phyloP scores from a whole-genome alignment of 1,140 invertebrate species.

The Saccostrea cuccullata region DNA sequence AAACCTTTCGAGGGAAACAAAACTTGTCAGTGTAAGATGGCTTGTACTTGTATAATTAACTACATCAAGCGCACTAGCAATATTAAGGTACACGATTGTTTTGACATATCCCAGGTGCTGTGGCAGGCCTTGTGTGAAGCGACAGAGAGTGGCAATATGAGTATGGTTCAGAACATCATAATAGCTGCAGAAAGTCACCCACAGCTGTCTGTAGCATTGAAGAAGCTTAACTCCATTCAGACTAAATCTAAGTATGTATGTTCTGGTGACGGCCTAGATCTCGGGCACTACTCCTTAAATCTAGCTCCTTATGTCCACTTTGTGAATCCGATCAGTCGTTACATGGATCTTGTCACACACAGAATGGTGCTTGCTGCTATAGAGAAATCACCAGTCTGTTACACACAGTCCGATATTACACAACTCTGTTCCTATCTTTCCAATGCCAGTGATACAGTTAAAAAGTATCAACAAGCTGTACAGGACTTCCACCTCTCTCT shows the following conservation, averaged over 20 bases:
- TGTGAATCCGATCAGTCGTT: conserved; percentile 94
- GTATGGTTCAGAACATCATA: conserved; percentile 64
- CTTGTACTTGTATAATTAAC: conserved; percentile 70
- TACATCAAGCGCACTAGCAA: conserved; percentile 62
- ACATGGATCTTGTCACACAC: conserved; percentile 95
- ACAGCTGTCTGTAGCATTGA: conserved; percentile 63
- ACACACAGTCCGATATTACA: conserved; percentile 60
- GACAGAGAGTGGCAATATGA: conserved; percentile 54
- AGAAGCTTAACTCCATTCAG: conserved; percentile 60
- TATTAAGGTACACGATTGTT: conserved; percentile 57
- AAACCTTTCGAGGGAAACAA: conserved; percentile 64
- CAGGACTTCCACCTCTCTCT: conserved; percentile 56
- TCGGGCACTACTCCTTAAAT: conserved; percentile 89
- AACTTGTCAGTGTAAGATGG: conserved; percentile 67
- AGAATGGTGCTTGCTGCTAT: conserved; percentile 85
- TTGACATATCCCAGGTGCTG: conserved; percentile 61
- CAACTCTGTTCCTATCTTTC: conserved; percentile 58
- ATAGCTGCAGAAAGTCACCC: conserved; percentile 66
- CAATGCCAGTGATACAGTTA: conserved; percentile 19
- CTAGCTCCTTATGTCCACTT: conserved; percentile 94
- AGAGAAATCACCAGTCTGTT: conserved; percentile 69
- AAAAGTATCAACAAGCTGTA: conserved; percentile 57
- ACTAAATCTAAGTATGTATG: conserved; percentile 59
- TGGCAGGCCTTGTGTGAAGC: conserved; percentile 66
- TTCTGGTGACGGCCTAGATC: conserved; percentile 54